These are phyloP conservation scores for Umimayanthus kanabou DNA, from an alignment of 92 coral and sea anemone genomes.

Conservation along the genomic window DNA sequence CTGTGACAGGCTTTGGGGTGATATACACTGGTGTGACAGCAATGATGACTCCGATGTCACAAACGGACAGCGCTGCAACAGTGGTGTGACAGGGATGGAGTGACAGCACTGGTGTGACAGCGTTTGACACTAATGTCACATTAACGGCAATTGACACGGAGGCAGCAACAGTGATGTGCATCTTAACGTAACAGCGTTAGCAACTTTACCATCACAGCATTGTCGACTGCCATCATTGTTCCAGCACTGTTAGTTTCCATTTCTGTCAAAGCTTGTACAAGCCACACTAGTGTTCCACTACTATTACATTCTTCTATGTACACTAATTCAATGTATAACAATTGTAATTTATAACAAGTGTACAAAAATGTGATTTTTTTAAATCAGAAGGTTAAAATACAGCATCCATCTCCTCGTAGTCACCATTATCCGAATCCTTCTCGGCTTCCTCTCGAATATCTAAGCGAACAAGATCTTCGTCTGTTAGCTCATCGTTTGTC, in stretches of 20 bases:
- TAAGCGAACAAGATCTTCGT: constrained; percentile 31
- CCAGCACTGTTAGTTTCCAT: neutral
- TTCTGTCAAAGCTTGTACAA: too few relatives aligned
- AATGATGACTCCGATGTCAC: too few relatives aligned
- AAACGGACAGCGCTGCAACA: too few relatives aligned
- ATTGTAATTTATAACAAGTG: neutral
- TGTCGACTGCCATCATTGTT: neutral
- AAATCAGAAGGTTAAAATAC: constrained; percentile 2
- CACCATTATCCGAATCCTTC: neutral
- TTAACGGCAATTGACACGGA: neutral
- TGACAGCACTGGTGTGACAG: neutral
- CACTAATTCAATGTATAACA: neutral
- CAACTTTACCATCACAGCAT: neutral
- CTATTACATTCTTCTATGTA: too few relatives aligned
- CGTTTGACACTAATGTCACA: too few relatives aligned
- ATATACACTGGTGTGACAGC: too few relatives aligned
- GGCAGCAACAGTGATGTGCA: too few relatives aligned
- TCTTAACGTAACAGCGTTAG: neutral
- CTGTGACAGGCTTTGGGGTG: too few relatives aligned
- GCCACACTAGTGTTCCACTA: too few relatives aligned
- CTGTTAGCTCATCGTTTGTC: neutral
- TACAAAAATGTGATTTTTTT: neutral
- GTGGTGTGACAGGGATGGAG: neutral
- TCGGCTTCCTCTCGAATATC: constrained; percentile 2
- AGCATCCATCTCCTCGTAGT: constrained; percentile 8